Evolutionary conservation across 2,888 invertebrate genomes (phyloP), one percentile per base, ranked within the genome.

Genomic region (Kryphioiulus occultus): DNA sequence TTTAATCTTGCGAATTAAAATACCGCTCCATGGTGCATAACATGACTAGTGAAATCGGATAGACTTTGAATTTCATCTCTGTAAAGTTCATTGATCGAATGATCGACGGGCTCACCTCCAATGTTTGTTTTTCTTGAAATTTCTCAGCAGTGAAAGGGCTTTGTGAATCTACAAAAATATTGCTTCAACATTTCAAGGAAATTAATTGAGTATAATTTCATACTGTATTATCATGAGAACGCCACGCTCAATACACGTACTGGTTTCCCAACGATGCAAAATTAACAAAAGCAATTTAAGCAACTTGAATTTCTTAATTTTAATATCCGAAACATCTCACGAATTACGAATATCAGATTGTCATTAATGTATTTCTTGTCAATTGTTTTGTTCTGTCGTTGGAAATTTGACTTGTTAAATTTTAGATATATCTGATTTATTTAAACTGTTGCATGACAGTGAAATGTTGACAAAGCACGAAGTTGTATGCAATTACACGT

Each of bases 61-160:
- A 59, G 53, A 59, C 19, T n/a, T 59, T 59, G 53, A 59, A 59
- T 59, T 59, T n/a, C n/a, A 59, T 59, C n/a, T n/a, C 53, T 59
- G 53, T 59, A 59, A 59, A 59, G 53, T 59, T 59, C 53, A 59
- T 17, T 59, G 53, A n/a, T 59, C 53, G 53, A n/a, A 42, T 9
- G n/a, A n/a, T n/a, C n/a, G 53, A 4, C n/a, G 19, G 5, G 42
- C 42, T 42, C 42, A n/a, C n/a, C 15, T 59, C 2, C n/a, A 3
- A 59, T 59, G 17, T 4, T n/a, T n/a, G n/a, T n/a, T n/a, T 59
- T n/a, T 59, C 19, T 59, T 17, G 53, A 42, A 42, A 7, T 4
- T 42, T 42, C 42, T 42, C 7, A 42, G 10, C 42, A 10, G 10
- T 59, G 53, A 59, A 59, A 59, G 53, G 53, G n/a, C n/a, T 59